Percentiles rank a stretch among this genome's conserved stretches.
These are phyloP conservation scores for human DNA, from an alignment of 2,113 vertebrate genomes.

Conservation along the genomic window DNA sequence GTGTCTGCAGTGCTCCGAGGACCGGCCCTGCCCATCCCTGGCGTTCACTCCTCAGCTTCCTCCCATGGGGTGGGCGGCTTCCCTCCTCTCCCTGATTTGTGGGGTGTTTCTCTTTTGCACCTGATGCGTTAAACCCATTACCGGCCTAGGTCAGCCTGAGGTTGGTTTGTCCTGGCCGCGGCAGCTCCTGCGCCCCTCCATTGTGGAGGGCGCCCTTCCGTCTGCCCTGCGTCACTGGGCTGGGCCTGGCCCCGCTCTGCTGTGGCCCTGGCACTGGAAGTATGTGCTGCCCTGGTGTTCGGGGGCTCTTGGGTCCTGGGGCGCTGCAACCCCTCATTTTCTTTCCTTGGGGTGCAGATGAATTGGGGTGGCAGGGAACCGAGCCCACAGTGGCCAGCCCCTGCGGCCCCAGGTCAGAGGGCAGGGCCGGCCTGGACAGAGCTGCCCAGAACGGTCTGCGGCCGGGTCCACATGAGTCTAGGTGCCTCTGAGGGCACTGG, in stretches of 20 bases:
- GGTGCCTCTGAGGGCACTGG: not conserved
- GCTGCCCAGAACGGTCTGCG: not conserved
- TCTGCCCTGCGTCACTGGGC: not conserved
- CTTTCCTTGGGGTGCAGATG: not conserved
- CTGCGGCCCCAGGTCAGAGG: not conserved
- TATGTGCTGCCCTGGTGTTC: not conserved
- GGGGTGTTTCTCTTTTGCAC: not conserved
- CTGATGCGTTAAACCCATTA: not conserved
- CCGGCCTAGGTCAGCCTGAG: not conserved
- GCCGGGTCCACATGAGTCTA: not conserved
- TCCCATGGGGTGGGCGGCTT: not conserved
- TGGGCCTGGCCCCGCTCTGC: not conserved
- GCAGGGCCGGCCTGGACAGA: not conserved
- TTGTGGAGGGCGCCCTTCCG: not conserved
- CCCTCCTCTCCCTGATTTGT: not conserved
- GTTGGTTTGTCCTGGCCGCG: not conserved
- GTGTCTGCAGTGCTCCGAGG: not conserved
- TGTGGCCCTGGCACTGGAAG: not conserved
- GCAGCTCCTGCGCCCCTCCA: too few relatives aligned
- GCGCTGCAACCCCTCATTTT: too few relatives aligned
- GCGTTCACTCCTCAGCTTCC: not conserved
- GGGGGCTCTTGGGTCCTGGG: not conserved
- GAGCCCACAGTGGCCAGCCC: not conserved
- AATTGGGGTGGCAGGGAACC: not conserved
- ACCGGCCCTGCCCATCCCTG: fast-evolving